Conservation (phyloP, 2,888 invertebrate species). For the Drosophila meridionalis region DNA sequence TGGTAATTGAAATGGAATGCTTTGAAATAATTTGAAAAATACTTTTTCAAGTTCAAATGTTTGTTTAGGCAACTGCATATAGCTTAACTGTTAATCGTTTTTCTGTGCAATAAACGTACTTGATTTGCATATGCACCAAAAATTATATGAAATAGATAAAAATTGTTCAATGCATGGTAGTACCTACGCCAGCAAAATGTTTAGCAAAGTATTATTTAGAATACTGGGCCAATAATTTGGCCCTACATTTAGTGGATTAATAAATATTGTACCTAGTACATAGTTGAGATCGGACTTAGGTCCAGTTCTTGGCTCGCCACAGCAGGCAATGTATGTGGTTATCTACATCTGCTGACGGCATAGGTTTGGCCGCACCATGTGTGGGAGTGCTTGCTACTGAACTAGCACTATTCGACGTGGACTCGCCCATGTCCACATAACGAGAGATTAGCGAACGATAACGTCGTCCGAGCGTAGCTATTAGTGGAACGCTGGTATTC, state of each 20-base stretch:
- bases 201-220: constrained; percentile 19
- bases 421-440: constrained; percentile 86
- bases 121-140: constrained; percentile 28
- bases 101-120: constrained; percentile 32
- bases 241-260: constrained; percentile 24
- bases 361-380: constrained; percentile 68
- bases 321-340: constrained; percentile 84
- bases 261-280: constrained; percentile 52
- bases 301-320: constrained; percentile 84
- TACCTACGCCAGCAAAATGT: constrained; percentile 16
- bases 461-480: constrained; percentile 93
- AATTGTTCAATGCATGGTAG: neutral
- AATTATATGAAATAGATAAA: constrained; percentile 3
- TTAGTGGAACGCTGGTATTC: constrained; percentile 85
- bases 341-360: constrained; percentile 80
- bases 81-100: constrained; percentile 32
- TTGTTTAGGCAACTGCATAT: constrained; percentile 14
- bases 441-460: constrained; percentile 91
- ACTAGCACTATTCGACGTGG: constrained; percentile 24
- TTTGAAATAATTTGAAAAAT: constrained; percentile 14
- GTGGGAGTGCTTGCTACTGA: constrained; percentile 67
- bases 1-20: constrained; percentile 55
- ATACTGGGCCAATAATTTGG: constrained; percentile 14
- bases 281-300: constrained; percentile 71
- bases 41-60: constrained; percentile 3